phyloP scores from a whole-genome alignment of 2,888 invertebrate genomes.

The Lottia gigantea region DNA sequence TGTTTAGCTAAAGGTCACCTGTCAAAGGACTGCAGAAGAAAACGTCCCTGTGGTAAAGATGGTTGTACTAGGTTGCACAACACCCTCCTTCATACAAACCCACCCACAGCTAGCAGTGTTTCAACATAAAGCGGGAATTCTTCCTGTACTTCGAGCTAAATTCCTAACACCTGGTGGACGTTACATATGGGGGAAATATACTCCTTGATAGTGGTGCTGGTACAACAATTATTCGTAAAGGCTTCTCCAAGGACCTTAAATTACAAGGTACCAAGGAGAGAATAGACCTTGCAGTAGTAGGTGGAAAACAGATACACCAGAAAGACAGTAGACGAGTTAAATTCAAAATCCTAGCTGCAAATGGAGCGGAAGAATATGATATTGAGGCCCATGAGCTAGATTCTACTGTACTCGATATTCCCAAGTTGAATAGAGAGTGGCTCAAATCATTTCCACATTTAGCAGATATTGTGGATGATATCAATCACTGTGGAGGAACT shows the following conservation, averaged over 20 bases:
- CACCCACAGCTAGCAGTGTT: slow-evolving; percentile 10
- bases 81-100: too few relatives aligned
- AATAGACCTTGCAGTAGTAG: slow-evolving; percentile 2
- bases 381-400: slow-evolving; percentile 23
- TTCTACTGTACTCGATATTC: slow-evolving; percentile 19
- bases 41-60: background rate
- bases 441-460: too few relatives aligned
- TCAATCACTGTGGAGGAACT: too few relatives aligned
- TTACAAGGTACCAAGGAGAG: slow-evolving; percentile 14
- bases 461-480: too few relatives aligned
- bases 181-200: too few relatives aligned
- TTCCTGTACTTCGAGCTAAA: too few relatives aligned
- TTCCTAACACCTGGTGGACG: too few relatives aligned
- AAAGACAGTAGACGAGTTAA: slow-evolving; percentile 10
- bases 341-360: slow-evolving; percentile 11
- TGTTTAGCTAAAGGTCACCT: background rate
- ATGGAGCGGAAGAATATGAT: slow-evolving; percentile 16
- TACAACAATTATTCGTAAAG: slow-evolving; percentile 18
- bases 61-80: slow-evolving; percentile 7
- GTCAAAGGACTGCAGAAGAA: too few relatives aligned
- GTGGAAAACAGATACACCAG: background rate
- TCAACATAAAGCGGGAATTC: slow-evolving; percentile 1
- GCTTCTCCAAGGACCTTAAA: slow-evolving; percentile 14
- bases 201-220: slow-evolving; percentile 18
- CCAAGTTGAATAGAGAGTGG: slow-evolving; percentile 6